Evolutionary conservation across 2,113 vertebrate genomes (phyloP).

Genomic region (Drymodes brunneopygia): DNA sequence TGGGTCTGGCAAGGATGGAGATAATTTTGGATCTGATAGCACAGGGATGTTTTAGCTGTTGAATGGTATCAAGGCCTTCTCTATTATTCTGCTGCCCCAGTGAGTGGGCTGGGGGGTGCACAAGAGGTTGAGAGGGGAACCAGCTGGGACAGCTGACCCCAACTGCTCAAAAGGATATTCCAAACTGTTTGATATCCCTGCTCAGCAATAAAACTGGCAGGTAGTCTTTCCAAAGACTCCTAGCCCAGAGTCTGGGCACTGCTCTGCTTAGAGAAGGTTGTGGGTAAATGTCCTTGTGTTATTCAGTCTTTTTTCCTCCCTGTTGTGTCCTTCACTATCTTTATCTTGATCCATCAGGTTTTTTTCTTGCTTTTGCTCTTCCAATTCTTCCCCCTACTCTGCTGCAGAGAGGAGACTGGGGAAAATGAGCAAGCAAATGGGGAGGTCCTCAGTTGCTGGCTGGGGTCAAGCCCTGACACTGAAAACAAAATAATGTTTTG

Average conservation of each 20-base stretch:
- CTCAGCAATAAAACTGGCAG: not conserved
- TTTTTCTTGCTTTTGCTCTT: not conserved
- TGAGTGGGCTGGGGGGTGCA: fast-evolving
- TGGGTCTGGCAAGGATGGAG: not conserved
- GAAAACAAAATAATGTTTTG: not conserved
- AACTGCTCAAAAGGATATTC: not conserved
- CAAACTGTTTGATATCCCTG: too few species aligned
- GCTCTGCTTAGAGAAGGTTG: not conserved
- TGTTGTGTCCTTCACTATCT: not conserved
- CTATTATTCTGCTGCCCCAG: not conserved
- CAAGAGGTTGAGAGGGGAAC: not conserved
- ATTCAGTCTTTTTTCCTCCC: not conserved
- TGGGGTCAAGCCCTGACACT: not conserved
- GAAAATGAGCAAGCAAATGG: not conserved
- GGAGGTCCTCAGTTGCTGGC: not conserved
- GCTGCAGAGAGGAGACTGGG: not conserved
- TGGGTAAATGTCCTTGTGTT: not conserved
- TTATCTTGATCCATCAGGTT: not conserved
- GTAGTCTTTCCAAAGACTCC: not conserved
- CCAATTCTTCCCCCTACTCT: not conserved
- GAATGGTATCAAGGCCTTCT: not conserved
- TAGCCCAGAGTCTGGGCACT: not conserved
- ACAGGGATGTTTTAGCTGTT: not conserved
- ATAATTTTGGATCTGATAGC: not conserved
- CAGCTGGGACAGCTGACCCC: not conserved